phyloP scores from a whole-genome alignment of 2,888 invertebrate species.

The Heteromurus nitidus region DNA sequence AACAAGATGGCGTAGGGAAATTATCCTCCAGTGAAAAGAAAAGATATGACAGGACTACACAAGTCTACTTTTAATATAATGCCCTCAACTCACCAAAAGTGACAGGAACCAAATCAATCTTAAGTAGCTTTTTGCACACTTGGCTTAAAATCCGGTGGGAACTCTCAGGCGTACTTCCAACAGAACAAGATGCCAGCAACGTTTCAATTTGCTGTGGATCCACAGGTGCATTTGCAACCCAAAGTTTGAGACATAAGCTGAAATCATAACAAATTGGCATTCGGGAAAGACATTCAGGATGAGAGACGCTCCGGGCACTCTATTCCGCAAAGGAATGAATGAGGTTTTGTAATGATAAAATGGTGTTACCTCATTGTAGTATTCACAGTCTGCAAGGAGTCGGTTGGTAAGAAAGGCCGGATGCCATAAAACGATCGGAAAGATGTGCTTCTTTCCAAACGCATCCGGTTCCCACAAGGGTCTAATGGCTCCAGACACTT shows the following conservation, averaged over 20 bases:
- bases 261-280: slow-evolving; percentile 11
- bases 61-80: neutral
- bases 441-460: slow-evolving; percentile 59
- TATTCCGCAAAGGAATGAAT: slow-evolving; percentile 20
- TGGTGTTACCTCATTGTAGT: slow-evolving; percentile 48
- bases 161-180: slow-evolving; percentile 27
- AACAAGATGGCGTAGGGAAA: slow-evolving; percentile 4
- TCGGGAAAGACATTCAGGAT: neutral
- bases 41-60: neutral
- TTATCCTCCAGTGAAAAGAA: neutral
- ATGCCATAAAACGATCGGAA: slow-evolving; percentile 62
- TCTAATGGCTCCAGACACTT: slow-evolving; percentile 62
- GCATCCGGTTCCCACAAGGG: slow-evolving; percentile 62
- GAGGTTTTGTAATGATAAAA: too few species aligned
- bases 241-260: slow-evolving; percentile 50
- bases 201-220: slow-evolving; percentile 21
- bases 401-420: slow-evolving; percentile 59
- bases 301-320: neutral
- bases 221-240: slow-evolving; percentile 54
- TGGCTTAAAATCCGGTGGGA: slow-evolving; percentile 37
- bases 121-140: slow-evolving; percentile 45
- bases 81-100: slow-evolving; percentile 34
- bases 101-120: slow-evolving; percentile 28
- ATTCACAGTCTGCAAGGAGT: slow-evolving; percentile 42
- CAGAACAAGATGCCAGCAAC: slow-evolving; percentile 20